Evolutionary conservation across 2,797 vertebrate species (phyloP).

Genomic region (Channa striata): DNA sequence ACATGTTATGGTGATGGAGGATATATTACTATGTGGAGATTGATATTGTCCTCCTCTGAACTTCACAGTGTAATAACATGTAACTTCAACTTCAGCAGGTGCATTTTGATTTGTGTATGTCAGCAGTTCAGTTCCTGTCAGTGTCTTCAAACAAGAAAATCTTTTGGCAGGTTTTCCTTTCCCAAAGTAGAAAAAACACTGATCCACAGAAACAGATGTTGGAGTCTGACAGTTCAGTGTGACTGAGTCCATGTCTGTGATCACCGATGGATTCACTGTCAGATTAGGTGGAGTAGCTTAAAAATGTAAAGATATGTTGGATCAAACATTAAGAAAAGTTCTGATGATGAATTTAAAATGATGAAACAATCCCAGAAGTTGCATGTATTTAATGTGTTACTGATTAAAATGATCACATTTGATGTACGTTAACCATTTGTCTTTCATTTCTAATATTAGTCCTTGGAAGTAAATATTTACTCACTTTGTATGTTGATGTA

Average conservation of each 20-base stretch:
- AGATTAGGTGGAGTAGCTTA: conserved; percentile 32
- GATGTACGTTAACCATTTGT: too few relatives aligned
- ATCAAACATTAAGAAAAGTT: too few relatives aligned
- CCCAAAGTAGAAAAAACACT: too few relatives aligned
- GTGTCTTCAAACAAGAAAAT: not conserved
- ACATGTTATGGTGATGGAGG: conserved; percentile 30
- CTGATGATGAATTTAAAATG: too few relatives aligned
- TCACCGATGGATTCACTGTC: conserved; percentile 10
- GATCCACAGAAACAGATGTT: not conserved
- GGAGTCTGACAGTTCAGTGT: conserved; percentile 51
- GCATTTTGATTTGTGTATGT: rapidly evolving
- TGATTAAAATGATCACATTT: too few relatives aligned
- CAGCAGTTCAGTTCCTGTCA: conserved; percentile 50
- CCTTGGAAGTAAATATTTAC: not conserved
- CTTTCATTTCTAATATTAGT: too few relatives aligned
- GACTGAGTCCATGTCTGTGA: conserved; percentile 48
- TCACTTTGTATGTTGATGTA: conserved; percentile 30
- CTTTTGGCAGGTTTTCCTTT: rapidly evolving
- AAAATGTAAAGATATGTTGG: not conserved
- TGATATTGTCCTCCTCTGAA: too few relatives aligned
- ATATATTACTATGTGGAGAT: not conserved
- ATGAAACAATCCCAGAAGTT: too few relatives aligned
- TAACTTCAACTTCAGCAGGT: conserved; percentile 28
- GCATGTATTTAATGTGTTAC: too few relatives aligned
- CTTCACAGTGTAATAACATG: conserved; percentile 6